phyloP scores from a whole-genome alignment of 2,797 vertebrate genomes.

The Argentina silus region DNA sequence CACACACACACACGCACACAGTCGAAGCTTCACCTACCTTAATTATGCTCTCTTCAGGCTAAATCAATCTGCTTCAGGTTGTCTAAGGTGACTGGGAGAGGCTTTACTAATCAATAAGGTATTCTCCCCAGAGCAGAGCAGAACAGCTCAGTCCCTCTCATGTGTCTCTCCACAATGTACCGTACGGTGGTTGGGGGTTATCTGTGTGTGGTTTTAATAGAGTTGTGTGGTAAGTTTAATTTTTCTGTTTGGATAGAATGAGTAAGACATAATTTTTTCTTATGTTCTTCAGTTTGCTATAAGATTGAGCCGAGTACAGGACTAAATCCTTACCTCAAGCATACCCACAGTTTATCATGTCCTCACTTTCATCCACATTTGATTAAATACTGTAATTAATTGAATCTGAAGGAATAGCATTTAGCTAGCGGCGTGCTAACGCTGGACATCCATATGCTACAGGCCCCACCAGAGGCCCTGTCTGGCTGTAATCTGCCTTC shows the following conservation, averaged over 20 bases:
- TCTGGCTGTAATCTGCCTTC: background rate
- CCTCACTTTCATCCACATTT: no score
- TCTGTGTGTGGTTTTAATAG: background rate
- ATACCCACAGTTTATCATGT: no score
- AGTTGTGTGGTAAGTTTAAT: background rate
- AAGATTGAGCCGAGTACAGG: no score
- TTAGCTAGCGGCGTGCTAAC: background rate
- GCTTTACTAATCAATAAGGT: slow-evolving; percentile 57
- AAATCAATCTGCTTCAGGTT: slow-evolving; percentile 57
- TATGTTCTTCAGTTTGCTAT: no score
- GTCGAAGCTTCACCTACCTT: slow-evolving; percentile 65
- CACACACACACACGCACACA: background rate
- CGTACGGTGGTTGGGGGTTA: background rate
- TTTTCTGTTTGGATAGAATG: no score
- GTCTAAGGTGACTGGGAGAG: slow-evolving; percentile 38
- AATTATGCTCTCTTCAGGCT: slow-evolving; percentile 70
- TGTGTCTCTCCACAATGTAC: slow-evolving; percentile 13
- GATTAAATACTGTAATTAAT: no score
- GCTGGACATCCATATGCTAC: background rate
- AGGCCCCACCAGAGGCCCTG: background rate
- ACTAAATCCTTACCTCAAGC: no score
- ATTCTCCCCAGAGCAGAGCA: slow-evolving; percentile 33
- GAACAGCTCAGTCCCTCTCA: slow-evolving; percentile 1
- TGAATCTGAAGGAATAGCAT: no score
- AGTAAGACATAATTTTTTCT: no score